phyloP scores from a whole-genome alignment of 2,888 invertebrate genomes.

The Stratiomys singularior region DNA sequence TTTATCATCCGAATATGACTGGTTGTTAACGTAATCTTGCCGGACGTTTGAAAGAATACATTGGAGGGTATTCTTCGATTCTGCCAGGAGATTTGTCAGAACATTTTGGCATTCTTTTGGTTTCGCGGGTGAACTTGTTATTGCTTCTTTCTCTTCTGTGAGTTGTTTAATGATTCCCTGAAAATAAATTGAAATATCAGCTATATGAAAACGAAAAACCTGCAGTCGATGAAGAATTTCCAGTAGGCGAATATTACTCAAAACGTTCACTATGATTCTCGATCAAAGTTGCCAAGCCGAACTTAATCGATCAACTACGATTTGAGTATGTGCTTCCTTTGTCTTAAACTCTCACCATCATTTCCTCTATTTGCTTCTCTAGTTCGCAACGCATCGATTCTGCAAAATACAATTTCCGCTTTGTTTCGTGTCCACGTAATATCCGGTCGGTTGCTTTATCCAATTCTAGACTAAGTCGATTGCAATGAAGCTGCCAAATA shows the following conservation, averaged over 20 bases:
- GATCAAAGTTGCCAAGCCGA: too few relatives aligned
- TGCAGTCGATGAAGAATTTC: too few relatives aligned
- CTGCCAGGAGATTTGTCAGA: slow-evolving; percentile 14
- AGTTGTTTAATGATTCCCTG: slow-evolving; percentile 28
- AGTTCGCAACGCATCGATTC: slow-evolving; percentile 36
- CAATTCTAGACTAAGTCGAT: slow-evolving; percentile 15
- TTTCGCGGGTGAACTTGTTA: neutral
- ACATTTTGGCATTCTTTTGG: neutral
- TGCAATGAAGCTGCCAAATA: slow-evolving; percentile 25
- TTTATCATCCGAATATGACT: neutral
- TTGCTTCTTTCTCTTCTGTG: neutral
- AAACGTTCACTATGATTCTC: too few relatives aligned
- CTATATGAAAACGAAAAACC: neutral
- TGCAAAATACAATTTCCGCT: slow-evolving; percentile 20
- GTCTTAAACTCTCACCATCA: slow-evolving; percentile 33
- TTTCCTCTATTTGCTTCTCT: slow-evolving; percentile 29
- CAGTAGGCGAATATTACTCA: too few relatives aligned
- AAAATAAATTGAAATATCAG: neutral
- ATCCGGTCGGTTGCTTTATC: slow-evolving; percentile 23
- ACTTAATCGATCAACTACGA: too few relatives aligned
- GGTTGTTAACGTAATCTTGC: neutral
- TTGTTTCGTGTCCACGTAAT: slow-evolving; percentile 13
- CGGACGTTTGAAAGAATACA: neutral
- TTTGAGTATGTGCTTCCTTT: too few relatives aligned
- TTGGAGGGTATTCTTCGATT: slow-evolving; percentile 31